Percentiles rank a stretch among this genome's conserved stretches.
Evolutionary conservation across 2,797 vertebrate species (phyloP).

Genomic region (Aulostomus chinensis): DNA sequence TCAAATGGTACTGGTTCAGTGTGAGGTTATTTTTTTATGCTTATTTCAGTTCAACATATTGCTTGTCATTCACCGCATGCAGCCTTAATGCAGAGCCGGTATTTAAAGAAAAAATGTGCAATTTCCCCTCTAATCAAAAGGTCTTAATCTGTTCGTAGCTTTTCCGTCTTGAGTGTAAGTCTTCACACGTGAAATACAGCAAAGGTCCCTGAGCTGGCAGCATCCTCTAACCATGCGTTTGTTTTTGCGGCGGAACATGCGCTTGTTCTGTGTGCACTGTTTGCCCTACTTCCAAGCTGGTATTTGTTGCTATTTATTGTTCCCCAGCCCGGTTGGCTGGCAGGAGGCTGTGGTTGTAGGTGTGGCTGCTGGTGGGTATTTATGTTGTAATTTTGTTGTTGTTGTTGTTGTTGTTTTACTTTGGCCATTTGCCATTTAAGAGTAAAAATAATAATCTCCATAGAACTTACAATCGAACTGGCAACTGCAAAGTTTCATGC

Average conservation of each 20-base stretch:
- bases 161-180: neutral
- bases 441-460: too few relatives aligned
- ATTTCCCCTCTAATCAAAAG: too few relatives aligned
- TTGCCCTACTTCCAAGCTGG: conserved; percentile 49
- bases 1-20: too few relatives aligned
- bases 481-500: too few relatives aligned
- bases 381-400: too few relatives aligned
- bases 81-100: conserved; percentile 29
- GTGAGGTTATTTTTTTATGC: too few relatives aligned
- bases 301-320: conserved; percentile 32
- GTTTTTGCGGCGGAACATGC: conserved; percentile 26
- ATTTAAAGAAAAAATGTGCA: too few relatives aligned
- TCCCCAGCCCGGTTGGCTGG: neutral
- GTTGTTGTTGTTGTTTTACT: too few relatives aligned
- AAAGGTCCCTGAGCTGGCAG: conserved; percentile 40
- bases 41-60: conserved; percentile 21
- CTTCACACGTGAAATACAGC: conserved; percentile 57
- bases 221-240: conserved; percentile 50
- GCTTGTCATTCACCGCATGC: conserved; percentile 55
- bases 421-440: neutral
- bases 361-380: too few relatives aligned
- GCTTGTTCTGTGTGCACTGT: conserved; percentile 35
- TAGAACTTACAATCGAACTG: too few relatives aligned
- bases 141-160: conserved; percentile 7
- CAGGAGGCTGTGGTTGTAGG: neutral